A percentile compares a stretch with the other conserved stretches of the same genome.
These are phyloP conservation scores for Habroteleia sp. DNA, from an alignment of 2,888 invertebrate species.

Conservation along the genomic window DNA sequence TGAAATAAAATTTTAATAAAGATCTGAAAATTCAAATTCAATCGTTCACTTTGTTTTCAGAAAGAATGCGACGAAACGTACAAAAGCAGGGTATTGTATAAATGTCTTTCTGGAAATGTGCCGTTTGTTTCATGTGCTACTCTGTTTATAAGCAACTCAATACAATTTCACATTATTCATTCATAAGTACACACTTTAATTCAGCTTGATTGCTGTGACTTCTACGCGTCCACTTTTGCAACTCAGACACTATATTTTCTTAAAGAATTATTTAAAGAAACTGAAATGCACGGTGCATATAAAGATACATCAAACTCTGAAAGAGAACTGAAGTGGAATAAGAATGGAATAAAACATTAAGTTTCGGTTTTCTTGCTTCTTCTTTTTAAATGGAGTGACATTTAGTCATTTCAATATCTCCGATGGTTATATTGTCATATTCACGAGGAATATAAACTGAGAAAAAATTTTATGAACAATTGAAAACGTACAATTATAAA, in stretches of 20 bases:
- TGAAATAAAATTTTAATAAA: neutral
- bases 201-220: conserved; percentile 75
- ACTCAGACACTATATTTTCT: conserved; percentile 68
- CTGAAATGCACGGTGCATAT: conserved; percentile 5
- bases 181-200: conserved; percentile 72
- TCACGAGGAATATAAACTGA: neutral
- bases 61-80: conserved; percentile 91
- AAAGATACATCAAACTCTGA: neutral
- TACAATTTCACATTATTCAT: conserved; percentile 74
- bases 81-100: conserved; percentile 90
- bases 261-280: conserved; percentile 25
- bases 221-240: conserved; percentile 67
- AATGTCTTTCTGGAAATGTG: conserved; percentile 81
- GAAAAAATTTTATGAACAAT: neutral
- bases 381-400: conserved; percentile 5
- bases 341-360: no score
- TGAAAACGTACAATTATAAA: neutral
- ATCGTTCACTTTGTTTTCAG: conserved; percentile 85
- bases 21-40: conserved; percentile 69
- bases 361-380: conserved; percentile 5
- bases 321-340: no score
- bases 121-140: conserved; percentile 81
- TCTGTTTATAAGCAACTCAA: conserved; percentile 72
- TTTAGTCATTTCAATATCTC: no score
- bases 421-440: no score